Conservation (phyloP, 2,888 invertebrate genomes). For the Caenorhabditis japonica region DNA sequence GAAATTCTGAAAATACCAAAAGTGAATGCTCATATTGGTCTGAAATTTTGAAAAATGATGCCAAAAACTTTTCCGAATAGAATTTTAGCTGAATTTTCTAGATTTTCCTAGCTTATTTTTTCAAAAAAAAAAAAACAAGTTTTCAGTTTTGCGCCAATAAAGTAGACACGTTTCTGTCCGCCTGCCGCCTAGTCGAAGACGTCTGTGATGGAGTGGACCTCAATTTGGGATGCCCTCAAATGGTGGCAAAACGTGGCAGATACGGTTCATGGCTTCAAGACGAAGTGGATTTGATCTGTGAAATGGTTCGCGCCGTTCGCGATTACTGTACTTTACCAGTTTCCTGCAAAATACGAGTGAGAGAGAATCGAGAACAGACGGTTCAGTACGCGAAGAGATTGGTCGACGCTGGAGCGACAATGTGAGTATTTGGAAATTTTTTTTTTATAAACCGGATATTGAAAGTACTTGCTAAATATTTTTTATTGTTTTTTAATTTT, state of each 20-base stretch:
- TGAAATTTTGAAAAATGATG: too few relatives aligned
- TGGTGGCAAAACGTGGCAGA: conserved; percentile 93
- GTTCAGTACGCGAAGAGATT: conserved; percentile 93
- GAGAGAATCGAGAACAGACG: conserved; percentile 88
- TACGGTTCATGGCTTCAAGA: conserved; percentile 90
- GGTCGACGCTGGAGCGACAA: conserved; percentile 88
- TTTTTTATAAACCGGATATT: not conserved
- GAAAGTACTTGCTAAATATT: not conserved
- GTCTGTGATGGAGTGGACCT: conserved; percentile 95
- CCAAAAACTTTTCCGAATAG: too few relatives aligned
- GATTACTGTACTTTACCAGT: conserved; percentile 83
- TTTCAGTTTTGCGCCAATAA: conserved; percentile 96
- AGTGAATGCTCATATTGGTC: too few relatives aligned
- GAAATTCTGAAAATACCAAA: too few relatives aligned
- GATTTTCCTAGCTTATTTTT: too few relatives aligned
- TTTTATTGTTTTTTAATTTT: too few relatives aligned
- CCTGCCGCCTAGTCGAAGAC: conserved; percentile 88
- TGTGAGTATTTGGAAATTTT: conserved; percentile 72
- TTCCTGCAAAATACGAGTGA: conserved; percentile 93
- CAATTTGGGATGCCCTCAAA: conserved; percentile 97
- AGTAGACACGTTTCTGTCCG: conserved; percentile 87
- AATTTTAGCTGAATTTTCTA: too few relatives aligned
- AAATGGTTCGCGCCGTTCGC: conserved; percentile 72
- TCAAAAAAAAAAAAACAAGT: too few relatives aligned
- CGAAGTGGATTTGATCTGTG: conserved; percentile 66